These are phyloP conservation scores for Mesoclemmys tuberculata DNA, from an alignment of 2,113 vertebrate species.

Conservation along the genomic window DNA sequence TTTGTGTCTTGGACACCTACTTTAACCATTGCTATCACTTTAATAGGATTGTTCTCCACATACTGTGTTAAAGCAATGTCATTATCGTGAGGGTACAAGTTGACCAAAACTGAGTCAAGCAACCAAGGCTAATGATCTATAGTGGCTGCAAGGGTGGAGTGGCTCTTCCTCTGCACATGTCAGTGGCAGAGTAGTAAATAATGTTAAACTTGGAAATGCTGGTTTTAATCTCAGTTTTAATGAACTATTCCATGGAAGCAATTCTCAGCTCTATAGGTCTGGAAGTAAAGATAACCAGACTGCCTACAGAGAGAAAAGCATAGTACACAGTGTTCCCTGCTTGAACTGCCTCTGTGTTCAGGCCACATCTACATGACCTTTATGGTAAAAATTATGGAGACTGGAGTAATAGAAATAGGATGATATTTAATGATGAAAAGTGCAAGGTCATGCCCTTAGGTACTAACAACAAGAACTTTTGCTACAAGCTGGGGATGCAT, in stretches of 20 bases:
- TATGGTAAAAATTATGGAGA: background rate
- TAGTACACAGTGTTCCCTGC: background rate
- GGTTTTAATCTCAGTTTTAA: background rate
- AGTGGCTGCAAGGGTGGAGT: too few species aligned
- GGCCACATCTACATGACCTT: background rate
- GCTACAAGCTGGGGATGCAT: too few species aligned
- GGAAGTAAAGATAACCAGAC: background rate
- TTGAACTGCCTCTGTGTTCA: background rate
- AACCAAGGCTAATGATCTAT: background rate
- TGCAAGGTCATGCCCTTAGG: too few species aligned
- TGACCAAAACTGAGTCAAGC: background rate
- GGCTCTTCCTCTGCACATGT: background rate
- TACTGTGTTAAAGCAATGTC: background rate
- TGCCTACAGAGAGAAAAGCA: background rate
- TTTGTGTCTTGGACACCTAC: background rate
- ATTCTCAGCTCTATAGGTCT: background rate
- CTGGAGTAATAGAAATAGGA: too few species aligned
- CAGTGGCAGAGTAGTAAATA: background rate
- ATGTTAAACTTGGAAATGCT: background rate
- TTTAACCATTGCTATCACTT: background rate
- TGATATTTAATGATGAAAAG: too few species aligned
- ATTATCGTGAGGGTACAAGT: background rate
- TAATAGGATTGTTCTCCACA: background rate
- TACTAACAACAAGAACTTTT: too few species aligned
- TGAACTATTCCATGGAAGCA: background rate